A percentile compares a stretch with the other conserved stretches of the same genome.
phyloP scores from a whole-genome alignment of 2,797 vertebrate species.

The Hylomyscus alleni region DNA sequence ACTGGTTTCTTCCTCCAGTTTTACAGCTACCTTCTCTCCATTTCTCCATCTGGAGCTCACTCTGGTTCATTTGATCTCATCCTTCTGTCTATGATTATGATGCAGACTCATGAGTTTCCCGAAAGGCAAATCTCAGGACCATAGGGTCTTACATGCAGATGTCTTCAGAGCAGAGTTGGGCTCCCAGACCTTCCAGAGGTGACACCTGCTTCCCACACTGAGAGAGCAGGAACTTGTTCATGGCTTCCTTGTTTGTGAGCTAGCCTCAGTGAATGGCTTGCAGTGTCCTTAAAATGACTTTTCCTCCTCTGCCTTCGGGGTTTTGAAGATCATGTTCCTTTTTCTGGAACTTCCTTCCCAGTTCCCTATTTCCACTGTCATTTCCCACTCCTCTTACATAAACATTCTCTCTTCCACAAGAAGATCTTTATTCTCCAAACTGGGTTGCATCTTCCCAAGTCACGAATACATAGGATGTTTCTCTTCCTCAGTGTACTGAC shows the following conservation, averaged over 20 bases:
- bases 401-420: constrained; percentile 37
- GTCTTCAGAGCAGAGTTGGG: neutral
- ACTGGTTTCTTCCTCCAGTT: neutral
- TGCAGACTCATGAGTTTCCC: neutral
- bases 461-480: neutral
- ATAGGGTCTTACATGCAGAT: neutral
- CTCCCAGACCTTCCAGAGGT: neutral
- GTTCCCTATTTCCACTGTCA: constrained; percentile 2
- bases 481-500: neutral
- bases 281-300: neutral
- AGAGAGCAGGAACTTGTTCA: neutral
- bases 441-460: constrained; percentile 8
- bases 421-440: constrained; percentile 35
- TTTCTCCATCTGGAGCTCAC: neutral
- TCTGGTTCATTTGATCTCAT: neutral
- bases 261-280: neutral
- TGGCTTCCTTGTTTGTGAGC: neutral
- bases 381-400: constrained; percentile 39
- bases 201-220: neutral
- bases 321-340: constrained; percentile 44
- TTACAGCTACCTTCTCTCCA: neutral
- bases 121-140: neutral
- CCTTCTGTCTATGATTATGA: neutral
- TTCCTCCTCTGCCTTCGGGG: neutral
- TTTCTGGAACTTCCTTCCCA: constrained; percentile 41